Conservation (phyloP, 2,888 invertebrate genomes). For the Cryptus armator region DNA sequence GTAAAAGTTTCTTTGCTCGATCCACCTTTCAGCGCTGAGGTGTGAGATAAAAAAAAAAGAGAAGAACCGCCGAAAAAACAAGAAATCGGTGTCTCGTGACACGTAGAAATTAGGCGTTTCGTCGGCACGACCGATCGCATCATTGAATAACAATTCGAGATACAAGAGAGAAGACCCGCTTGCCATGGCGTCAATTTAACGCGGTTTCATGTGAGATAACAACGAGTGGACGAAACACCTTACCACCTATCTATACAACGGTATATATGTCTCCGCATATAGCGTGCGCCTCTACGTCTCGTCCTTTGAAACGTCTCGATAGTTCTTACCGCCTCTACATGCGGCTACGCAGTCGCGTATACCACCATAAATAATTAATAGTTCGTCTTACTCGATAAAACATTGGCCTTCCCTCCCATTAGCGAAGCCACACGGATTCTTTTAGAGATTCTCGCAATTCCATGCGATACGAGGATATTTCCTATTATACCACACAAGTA, state of each 20-base stretch:
- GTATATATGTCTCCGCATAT: conserved; percentile 2
- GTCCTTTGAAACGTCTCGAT: conserved; percentile 4
- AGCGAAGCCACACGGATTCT: conserved; percentile 50
- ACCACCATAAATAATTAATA: conserved; percentile 63
- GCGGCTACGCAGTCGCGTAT: not conserved
- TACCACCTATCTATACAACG: conserved; percentile 27
- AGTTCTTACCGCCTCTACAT: conserved; percentile 1
- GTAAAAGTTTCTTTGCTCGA: not conserved
- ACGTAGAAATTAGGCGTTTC: conserved; percentile 72
- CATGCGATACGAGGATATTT: conserved; percentile 7
- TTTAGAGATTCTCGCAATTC: conserved; percentile 34
- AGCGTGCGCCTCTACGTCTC: not conserved
- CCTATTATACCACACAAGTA: not conserved
- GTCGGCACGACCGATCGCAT: conserved; percentile 30
- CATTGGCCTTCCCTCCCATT: conserved; percentile 43
- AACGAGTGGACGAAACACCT: conserved; percentile 41
- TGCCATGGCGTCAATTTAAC: conserved; percentile 21
- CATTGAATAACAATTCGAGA: conserved; percentile 41
- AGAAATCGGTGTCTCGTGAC: conserved; percentile 61
- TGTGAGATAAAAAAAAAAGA: conserved; percentile 36
- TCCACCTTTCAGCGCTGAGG: not conserved
- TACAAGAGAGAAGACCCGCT: conserved; percentile 15
- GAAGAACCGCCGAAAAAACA: conserved; percentile 43
- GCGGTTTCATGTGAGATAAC: conserved; percentile 45
- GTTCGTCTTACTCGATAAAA: conserved; percentile 58